Base-by-base conservation (phyloP, 2,797 vertebrate genomes). In the Capromys pilorides region DNA sequence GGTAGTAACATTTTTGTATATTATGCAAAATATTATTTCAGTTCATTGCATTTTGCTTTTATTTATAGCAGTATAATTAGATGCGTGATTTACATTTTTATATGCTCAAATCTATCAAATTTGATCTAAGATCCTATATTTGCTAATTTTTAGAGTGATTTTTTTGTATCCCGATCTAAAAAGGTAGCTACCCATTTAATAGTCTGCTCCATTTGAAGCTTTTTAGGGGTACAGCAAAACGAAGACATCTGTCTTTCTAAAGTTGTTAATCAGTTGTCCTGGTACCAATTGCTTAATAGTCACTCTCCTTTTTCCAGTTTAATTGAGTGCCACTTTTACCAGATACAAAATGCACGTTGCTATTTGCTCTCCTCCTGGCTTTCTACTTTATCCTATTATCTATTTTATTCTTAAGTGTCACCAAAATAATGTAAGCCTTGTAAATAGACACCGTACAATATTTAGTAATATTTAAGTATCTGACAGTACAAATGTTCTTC, bases 401-500 rank as follows among this genome's bases (percentile, higher is more conserved):
- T 71, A 67, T 66, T 14, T 84, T 67, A 82, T 54, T 84, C 89
- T 80, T 78, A 91, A 93, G 21, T 36, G 69, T 88, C 79, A 54
- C 10, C 86, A 88, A 93, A 75, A 87, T 86, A 39, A 90, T 80
- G 91, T 81, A 89, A 77, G 67, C 84, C 26, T 57, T 51, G 18
- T 85, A 73, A 85, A 12, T 91, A 95, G 67, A 57, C 16, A 86
- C 57, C 18, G 22, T 31, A 18, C 41, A 49, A 18, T 92, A 75
- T 71, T 94, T 88, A 96, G 16, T 26, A 49, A 18, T 92, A 75
- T 71, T 94, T 88, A 96, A 88, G 67, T 73, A 51, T 59, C 36
- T 90, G 28, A 18, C 54, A 45, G 1, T 85, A 3, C 22, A 36
- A 86, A 92, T 86, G 85, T 26, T 80, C n/a, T 93, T 19, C 54